Percentiles rank a stretch among this genome's conserved stretches.
Evolutionary conservation across 2,113 vertebrate species (phyloP).

Genomic region (Pollimyrus isidori): DNA sequence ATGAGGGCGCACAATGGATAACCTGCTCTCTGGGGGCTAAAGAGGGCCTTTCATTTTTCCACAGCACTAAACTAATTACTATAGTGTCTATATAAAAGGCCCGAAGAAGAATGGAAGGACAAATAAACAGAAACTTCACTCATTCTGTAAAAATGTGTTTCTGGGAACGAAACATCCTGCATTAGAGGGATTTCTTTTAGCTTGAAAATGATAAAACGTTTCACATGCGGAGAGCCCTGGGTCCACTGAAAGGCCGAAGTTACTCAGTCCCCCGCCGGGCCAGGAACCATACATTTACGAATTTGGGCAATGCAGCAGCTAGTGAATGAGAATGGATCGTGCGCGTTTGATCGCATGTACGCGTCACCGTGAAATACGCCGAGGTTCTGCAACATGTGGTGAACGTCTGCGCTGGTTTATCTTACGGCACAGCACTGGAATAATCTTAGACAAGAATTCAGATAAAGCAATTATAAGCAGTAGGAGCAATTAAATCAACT

Average conservation of each 20-base stretch:
- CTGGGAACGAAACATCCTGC: background rate
- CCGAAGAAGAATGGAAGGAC: background rate
- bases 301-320: background rate
- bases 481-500: background rate
- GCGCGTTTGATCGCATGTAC: background rate
- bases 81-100: slow-evolving; percentile 2
- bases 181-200: slow-evolving; percentile 5
- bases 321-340: background rate
- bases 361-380: background rate
- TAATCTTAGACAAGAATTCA: background rate
- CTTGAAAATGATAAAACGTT: background rate
- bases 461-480: background rate
- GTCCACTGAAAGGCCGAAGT: background rate
- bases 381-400: background rate
- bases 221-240: background rate
- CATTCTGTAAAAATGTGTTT: slow-evolving; percentile 4
- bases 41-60: slow-evolving; percentile 49
- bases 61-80: slow-evolving; percentile 45
- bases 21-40: slow-evolving; percentile 23
- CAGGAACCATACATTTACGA: background rate
- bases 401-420: background rate
- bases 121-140: slow-evolving; percentile 11
- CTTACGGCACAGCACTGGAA: background rate
- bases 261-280: background rate
- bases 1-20: slow-evolving; percentile 32